Evolutionary conservation across 2,888 invertebrate genomes (phyloP), one percentile per base, ranked within the genome.

Genomic region (Pollenia griseotomentosa): DNA sequence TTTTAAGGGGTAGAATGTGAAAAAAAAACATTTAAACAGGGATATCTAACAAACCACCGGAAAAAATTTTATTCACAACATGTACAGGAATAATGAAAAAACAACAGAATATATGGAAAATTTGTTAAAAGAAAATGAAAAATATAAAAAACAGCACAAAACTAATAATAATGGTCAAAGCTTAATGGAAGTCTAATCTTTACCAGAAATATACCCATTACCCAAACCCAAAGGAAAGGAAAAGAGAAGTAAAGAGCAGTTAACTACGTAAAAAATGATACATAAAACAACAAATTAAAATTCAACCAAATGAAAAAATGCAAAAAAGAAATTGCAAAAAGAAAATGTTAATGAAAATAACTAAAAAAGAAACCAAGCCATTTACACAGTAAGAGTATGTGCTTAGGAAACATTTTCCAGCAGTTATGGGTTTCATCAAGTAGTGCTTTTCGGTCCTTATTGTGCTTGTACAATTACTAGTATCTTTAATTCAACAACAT

Each of bases 101-200:
- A 61, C 46, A n/a, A 33, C 2, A 73, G n/a, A 53, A 12, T 51
- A 59, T 48, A 57, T 73, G 48, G 55, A 65, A 75, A 68, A 44
- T 51, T 16, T 48, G 73, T 70, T 66, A 70, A 83, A 61, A 53
- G 61, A 44, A 65, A 63, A 51, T 51, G 59, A 44, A 63, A 61
- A 16, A n/a, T 33, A 53, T 23, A 16, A 23, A 48, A 68, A 48
- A 63, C 40, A n/a, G 65, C 51, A 74, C 14, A 79, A 79, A 79
- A 79, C 66, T 84, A 84, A 79, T 84, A 79, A 79, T 84, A 84
- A 78, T 73, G 66, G 78, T 51, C 73, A 79, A 73, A 61, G 65
- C 79, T 79, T 46, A 84, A 79, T 84, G 79, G 83, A 74, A 74
- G 59, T 55, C 74, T 84, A 83, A 83, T 84, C 73, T 53, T 12